Evolutionary conservation across 35 echinoderm and acorn worm species (phyloP).

Genomic region (Strongylocentrotus purpuratus): DNA sequence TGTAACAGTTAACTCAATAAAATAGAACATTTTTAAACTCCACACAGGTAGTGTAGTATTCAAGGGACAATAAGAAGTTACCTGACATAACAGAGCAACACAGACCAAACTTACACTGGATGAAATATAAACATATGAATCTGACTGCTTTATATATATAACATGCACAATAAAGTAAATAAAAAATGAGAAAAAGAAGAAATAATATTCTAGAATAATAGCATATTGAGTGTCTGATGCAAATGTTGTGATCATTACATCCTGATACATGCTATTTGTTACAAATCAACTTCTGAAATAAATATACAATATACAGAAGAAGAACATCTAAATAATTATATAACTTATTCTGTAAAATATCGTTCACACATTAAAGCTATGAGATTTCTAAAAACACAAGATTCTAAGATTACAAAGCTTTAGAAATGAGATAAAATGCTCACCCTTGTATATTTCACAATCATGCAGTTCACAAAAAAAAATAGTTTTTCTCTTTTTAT

Average conservation of each 20-base stretch:
- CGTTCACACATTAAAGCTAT: neutral
- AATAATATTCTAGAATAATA: neutral
- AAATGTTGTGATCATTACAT: neutral
- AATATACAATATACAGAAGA: conserved; percentile 13
- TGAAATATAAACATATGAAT: neutral
- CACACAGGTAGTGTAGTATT: no score
- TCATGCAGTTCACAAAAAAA: conserved; percentile 15
- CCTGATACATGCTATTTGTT: neutral
- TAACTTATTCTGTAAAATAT: neutral
- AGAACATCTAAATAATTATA: neutral
- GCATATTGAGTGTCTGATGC: neutral
- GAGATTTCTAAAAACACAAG: neutral
- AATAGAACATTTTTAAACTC: no score
- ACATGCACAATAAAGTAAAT: neutral
- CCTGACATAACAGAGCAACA: neutral
- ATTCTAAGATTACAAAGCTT: neutral
- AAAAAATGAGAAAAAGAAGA: neutral
- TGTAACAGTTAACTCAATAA: no score
- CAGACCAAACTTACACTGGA: neutral
- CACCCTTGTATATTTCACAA: neutral
- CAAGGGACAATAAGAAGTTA: neutral
- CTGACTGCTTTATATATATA: neutral
- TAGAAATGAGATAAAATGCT: neutral
- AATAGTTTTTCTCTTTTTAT: neutral
- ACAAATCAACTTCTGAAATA: neutral